These are phyloP conservation scores for Hyaena hyaena DNA, from an alignment of 2,113 vertebrate genomes.

Conservation along the genomic window DNA sequence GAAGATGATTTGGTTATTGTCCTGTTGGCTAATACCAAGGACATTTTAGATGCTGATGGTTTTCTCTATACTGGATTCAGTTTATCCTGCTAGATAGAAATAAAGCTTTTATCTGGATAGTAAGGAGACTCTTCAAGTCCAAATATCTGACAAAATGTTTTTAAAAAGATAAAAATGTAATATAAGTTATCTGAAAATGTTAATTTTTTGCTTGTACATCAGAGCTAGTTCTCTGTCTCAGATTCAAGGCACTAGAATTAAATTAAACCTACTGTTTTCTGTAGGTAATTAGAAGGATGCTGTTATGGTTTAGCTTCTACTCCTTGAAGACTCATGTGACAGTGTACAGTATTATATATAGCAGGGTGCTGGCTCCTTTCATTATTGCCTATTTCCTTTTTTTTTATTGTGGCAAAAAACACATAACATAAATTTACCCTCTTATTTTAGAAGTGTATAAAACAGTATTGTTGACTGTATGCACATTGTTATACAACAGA, in stretches of 20 bases:
- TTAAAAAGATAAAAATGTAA: not conserved
- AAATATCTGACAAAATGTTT: not conserved
- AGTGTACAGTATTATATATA: not conserved
- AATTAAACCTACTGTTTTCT: not conserved
- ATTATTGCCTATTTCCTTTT: not conserved
- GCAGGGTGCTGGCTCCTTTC: not conserved
- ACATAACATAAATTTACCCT: not conserved
- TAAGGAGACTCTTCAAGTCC: not conserved
- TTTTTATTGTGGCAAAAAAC: not conserved
- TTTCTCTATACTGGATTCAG: not conserved
- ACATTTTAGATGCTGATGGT: not conserved
- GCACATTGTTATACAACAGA: not conserved
- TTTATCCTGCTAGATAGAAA: not conserved
- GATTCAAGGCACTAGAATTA: not conserved
- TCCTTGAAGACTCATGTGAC: not conserved
- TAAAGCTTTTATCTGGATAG: not conserved
- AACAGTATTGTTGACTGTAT: not conserved
- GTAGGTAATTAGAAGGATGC: not conserved
- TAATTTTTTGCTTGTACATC: not conserved
- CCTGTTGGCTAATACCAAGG: not conserved
- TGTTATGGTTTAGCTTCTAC: not conserved
- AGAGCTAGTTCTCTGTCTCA: not conserved
- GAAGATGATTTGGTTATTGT: not conserved
- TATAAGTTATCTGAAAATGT: not conserved
- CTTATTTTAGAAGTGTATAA: not conserved